phyloP scores from a whole-genome alignment of 2,113 vertebrate genomes.

The Progne subis region DNA sequence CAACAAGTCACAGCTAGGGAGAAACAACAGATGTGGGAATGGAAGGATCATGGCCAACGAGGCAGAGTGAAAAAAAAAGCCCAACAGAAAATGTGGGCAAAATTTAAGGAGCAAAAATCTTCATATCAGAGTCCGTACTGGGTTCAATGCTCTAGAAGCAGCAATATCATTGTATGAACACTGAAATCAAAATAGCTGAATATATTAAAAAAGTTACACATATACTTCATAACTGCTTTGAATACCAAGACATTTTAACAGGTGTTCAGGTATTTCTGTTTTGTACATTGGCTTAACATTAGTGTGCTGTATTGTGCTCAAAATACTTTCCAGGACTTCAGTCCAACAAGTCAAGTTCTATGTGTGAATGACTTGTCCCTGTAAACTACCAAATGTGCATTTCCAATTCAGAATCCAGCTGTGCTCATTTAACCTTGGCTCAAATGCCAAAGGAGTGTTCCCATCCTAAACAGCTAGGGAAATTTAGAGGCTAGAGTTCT shows the following conservation, averaged over 20 bases:
- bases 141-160: background rate
- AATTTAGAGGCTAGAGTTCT: background rate
- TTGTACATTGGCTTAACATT: background rate
- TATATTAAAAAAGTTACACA: background rate
- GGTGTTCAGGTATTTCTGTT: slow-evolving; percentile 14
- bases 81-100: background rate
- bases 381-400: background rate
- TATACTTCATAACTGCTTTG: background rate
- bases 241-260: background rate
- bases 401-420: slow-evolving; percentile 46
- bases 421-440: slow-evolving; percentile 58
- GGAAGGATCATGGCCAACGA: background rate
- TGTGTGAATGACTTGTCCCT: background rate
- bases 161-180: background rate
- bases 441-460: background rate
- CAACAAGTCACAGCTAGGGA: background rate
- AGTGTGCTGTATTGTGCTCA: background rate
- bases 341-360: slow-evolving; percentile 14
- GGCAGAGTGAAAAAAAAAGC: accelerated
- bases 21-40: background rate
- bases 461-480: background rate
- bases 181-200: background rate
- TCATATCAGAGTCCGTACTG: background rate
- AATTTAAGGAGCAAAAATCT: background rate
- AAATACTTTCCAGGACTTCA: slow-evolving; percentile 10